A percentile compares a stretch with the other conserved stretches of the same genome.
Conservation (phyloP, 2,797 vertebrate genomes). For the Megalops cyprinoides region DNA sequence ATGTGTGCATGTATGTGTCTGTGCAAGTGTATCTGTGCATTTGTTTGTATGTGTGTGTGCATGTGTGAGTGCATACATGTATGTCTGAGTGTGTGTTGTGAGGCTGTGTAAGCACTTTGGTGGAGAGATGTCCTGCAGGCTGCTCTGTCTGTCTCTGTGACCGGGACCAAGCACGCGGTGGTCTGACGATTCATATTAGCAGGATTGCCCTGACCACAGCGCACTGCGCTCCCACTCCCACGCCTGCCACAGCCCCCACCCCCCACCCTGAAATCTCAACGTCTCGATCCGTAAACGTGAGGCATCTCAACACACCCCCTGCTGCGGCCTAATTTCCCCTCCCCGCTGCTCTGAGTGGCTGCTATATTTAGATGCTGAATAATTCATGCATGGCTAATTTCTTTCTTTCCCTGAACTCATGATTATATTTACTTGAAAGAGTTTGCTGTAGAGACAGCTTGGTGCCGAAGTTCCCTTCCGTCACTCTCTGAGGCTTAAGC, state of each 20-base stretch:
- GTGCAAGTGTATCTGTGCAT: background rate
- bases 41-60: background rate
- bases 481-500: background rate
- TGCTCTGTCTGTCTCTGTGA: constrained; percentile 46
- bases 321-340: constrained; percentile 25
- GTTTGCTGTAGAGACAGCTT: constrained; percentile 50
- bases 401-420: constrained; percentile 50
- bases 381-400: constrained; percentile 74
- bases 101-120: constrained; percentile 22
- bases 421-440: constrained; percentile 66
- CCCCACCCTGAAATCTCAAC: constrained; percentile 28
- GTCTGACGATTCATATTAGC: constrained; percentile 55
- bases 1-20: no score
- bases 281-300: constrained; percentile 61
- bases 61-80: background rate
- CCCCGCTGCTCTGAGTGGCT: constrained; percentile 60
- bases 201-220: constrained; percentile 38
- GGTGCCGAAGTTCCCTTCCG: background rate
- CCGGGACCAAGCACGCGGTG: constrained; percentile 49
- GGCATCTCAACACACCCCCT: constrained; percentile 54
- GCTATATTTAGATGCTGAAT: constrained; percentile 75
- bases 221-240: constrained; percentile 39
- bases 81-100: background rate
- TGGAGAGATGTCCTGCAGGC: constrained; percentile 52
- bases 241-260: constrained; percentile 27